Evolutionary conservation across 2,888 invertebrate species (phyloP), one percentile per base, ranked within the genome.

Genomic region (Drosophila mercatorum): DNA sequence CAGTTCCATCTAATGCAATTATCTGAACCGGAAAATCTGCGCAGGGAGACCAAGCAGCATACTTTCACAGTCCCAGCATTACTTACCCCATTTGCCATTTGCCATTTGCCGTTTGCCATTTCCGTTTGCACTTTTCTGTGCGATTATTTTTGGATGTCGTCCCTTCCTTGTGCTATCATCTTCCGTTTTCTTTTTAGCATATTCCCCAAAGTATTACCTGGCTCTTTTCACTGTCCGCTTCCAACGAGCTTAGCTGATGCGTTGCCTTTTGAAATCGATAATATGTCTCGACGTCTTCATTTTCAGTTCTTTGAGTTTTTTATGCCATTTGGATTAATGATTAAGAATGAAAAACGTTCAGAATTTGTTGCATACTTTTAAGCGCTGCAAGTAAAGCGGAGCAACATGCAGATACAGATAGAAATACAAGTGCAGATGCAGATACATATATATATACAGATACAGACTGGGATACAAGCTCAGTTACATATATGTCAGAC

Each of bases 1-100:
- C 88, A 72, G 79, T 80, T 59, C 68, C 77, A 65, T 75, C 65
- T 78, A 88, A 87, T 81, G 78, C 90, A 87, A 90, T 87, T 87
- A 87, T 86, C 72, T 67, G 80, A 69, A 72, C 68, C 73, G 73
- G 63, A 88, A 87, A 88, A 83, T 81, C 89, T 66, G 53, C 40
- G 47, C 75, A 51, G 12, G 58, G 65, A 64, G 69, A 64, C 47
- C 34, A 56, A 11, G 36, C 53, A 53, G 53, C 79, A 84, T 89
- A 76, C 69, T 87, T 84, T 76, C 52, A 84, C 79, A 65, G 59
- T n/a, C 58, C 26, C 59, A 69, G 51, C 57, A 71, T 71, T 80
- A 69, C 61, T 77, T 72, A 77, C 78, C 72, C 81, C 68, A 78
- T 69, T 80, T 66, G 43, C 64, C 68, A 78, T 69, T 80, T 66